Evolutionary conservation across 1,140 invertebrate genomes (phyloP).

Genomic region (Calliphora vicina): DNA sequence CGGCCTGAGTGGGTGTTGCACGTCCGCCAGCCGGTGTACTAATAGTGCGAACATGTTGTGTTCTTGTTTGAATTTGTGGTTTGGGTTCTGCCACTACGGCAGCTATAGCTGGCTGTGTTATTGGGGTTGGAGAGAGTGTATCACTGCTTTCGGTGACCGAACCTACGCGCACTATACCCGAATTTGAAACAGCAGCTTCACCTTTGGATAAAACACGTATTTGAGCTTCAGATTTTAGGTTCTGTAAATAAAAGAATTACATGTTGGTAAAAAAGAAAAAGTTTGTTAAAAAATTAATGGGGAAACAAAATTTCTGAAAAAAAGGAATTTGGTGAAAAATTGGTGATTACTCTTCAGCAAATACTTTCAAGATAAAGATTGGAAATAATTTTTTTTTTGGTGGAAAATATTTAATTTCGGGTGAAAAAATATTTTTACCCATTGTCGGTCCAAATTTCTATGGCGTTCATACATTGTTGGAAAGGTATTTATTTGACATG

Average conservation of each 20-base stretch:
- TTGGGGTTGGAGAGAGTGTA: not conserved
- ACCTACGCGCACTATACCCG: constrained; percentile 52
- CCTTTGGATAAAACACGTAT: constrained; percentile 55
- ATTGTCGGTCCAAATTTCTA: too few relatives aligned
- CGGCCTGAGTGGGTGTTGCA: constrained; percentile 14
- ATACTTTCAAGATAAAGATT: too few relatives aligned
- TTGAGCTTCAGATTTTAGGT: constrained; percentile 51
- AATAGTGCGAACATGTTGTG: constrained; percentile 37
- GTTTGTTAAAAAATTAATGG: not conserved
- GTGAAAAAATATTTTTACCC: too few relatives aligned
- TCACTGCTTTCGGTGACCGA: constrained; percentile 9
- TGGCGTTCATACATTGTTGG: too few relatives aligned
- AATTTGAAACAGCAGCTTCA: constrained; percentile 47
- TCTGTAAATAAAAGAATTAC: constrained; percentile 50
- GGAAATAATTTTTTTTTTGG: too few relatives aligned
- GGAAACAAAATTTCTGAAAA: too few relatives aligned
- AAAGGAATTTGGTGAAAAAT: too few relatives aligned
- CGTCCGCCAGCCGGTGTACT: not conserved
- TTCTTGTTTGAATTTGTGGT: constrained; percentile 43
- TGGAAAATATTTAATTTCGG: too few relatives aligned
- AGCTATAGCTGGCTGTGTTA: constrained; percentile 20
- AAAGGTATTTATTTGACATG: too few relatives aligned
- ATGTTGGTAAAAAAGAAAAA: not conserved
- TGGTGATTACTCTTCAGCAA: too few relatives aligned
- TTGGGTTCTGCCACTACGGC: constrained; percentile 37